phyloP scores from a whole-genome alignment of 35 echinoderm and acorn worm species.

The Hemicentrotus pulcherrimus region DNA sequence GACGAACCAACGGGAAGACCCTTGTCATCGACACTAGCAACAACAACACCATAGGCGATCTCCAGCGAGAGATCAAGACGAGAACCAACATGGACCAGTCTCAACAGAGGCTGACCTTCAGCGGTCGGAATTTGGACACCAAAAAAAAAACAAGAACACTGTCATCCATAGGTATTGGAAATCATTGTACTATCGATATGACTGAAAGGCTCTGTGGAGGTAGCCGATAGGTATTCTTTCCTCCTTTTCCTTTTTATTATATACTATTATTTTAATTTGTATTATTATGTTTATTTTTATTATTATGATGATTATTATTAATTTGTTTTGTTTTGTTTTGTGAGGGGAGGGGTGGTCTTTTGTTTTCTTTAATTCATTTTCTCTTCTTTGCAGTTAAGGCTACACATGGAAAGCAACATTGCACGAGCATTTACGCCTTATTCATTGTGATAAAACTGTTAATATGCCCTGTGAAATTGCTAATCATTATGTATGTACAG shows the following conservation, averaged over 20 bases:
- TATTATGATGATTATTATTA: no score
- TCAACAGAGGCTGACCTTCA: not conserved
- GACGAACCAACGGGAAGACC: not conserved
- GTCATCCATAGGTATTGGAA: not conserved
- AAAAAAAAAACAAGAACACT: not conserved
- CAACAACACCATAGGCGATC: not conserved
- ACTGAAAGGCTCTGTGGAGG: not conserved
- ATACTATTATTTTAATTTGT: no score
- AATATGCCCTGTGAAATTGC: no score
- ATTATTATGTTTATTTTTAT: no score
- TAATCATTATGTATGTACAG: no score
- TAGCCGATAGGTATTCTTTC: not conserved
- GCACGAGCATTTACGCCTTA: no score
- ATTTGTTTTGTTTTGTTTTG: no score
- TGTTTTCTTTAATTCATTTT: no score
- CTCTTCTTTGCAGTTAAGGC: no score
- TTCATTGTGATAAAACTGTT: no score
- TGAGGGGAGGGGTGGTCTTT: no score
- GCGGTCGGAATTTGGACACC: not conserved
- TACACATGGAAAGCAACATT: no score
- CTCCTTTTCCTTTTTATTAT: not conserved
- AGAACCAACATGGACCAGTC: not conserved
- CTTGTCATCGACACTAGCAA: not conserved
- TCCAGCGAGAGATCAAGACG: not conserved
- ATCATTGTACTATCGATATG: not conserved